These are phyloP conservation scores for Tribolium castaneum DNA, from an alignment of 1,140 invertebrate species.

Conservation along the genomic window DNA sequence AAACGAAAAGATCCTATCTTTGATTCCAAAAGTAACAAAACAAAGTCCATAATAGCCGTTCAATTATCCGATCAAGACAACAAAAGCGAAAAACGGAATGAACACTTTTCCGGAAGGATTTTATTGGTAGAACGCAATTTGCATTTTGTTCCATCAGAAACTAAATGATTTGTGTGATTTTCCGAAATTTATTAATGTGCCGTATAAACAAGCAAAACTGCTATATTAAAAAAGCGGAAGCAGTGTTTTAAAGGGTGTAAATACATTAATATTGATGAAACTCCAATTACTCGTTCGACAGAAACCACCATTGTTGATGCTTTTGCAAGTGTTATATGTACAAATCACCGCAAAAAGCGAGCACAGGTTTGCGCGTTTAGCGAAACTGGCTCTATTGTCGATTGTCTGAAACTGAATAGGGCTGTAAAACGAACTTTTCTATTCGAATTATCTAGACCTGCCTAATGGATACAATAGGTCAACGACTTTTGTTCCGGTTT, in stretches of 20 bases:
- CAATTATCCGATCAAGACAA: conserved; percentile 18
- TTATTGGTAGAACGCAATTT: not conserved
- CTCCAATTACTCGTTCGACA: not conserved
- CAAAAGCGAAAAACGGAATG: not conserved
- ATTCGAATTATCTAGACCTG: conserved; percentile 18
- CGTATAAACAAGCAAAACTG: not conserved
- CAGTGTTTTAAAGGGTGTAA: conserved; percentile 7
- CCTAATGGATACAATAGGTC: conserved; percentile 3
- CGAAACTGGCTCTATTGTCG: conserved; percentile 9
- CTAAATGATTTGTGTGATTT: not conserved
- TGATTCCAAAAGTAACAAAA: not conserved
- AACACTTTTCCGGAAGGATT: not conserved
- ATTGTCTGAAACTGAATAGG: conserved; percentile 12
- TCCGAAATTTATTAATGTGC: not conserved
- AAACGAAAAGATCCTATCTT: not conserved
- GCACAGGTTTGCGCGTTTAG: not conserved
- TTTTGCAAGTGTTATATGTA: not conserved
- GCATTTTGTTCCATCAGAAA: not conserved
- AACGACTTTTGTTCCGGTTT: conserved; percentile 11
- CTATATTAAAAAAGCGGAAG: not conserved
- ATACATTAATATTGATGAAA: conserved; percentile 13
- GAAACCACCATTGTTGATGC: not conserved
- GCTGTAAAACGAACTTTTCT: conserved; percentile 18
- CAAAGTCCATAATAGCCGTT: not conserved
- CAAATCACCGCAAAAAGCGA: not conserved